These are phyloP conservation scores for Pelecanus crispus DNA, from an alignment of 2,113 vertebrate genomes.

Conservation along the genomic window DNA sequence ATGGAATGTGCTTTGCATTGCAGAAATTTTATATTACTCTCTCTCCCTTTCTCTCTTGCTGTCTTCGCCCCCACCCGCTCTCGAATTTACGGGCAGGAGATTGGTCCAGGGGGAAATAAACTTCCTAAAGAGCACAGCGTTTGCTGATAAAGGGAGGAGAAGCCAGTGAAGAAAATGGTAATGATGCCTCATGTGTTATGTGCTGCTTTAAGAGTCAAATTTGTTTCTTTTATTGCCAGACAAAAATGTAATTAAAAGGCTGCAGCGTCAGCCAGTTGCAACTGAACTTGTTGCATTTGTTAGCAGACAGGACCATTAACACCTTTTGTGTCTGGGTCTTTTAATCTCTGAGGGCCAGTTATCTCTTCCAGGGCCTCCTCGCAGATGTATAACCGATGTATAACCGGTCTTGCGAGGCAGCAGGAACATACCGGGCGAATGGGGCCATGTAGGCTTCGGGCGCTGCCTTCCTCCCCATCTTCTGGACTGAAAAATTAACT, in stretches of 20 bases:
- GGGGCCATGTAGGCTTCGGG: rapidly evolving
- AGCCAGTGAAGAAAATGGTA: not conserved
- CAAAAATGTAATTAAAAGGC: slow-evolving; percentile 33
- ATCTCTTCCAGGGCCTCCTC: not conserved
- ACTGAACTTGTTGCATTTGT: not conserved
- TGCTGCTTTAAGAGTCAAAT: slow-evolving; percentile 22
- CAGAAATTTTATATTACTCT: slow-evolving; percentile 20
- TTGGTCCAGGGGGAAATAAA: slow-evolving; percentile 52
- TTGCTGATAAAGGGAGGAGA: not conserved
- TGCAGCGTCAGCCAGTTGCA: not conserved
- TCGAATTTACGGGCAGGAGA: slow-evolving; percentile 59
- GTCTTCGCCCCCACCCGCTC: not conserved
- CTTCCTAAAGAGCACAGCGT: slow-evolving; percentile 28
- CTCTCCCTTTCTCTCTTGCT: not conserved
- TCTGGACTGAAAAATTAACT: not conserved
- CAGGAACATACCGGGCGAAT: not conserved
- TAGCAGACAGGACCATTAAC: not conserved
- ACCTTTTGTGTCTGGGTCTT: not conserved
- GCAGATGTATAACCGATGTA: too few relatives aligned
- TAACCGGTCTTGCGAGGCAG: not conserved
- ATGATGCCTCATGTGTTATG: not conserved
- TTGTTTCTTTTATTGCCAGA: slow-evolving; percentile 36
- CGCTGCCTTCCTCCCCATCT: rapidly evolving
- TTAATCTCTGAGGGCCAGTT: not conserved
- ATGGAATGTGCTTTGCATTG: slow-evolving; percentile 15